Percentiles rank a stretch among this genome's conserved stretches.
Conservation (phyloP, 2,113 vertebrate species). For the Dicaeum eximium region DNA sequence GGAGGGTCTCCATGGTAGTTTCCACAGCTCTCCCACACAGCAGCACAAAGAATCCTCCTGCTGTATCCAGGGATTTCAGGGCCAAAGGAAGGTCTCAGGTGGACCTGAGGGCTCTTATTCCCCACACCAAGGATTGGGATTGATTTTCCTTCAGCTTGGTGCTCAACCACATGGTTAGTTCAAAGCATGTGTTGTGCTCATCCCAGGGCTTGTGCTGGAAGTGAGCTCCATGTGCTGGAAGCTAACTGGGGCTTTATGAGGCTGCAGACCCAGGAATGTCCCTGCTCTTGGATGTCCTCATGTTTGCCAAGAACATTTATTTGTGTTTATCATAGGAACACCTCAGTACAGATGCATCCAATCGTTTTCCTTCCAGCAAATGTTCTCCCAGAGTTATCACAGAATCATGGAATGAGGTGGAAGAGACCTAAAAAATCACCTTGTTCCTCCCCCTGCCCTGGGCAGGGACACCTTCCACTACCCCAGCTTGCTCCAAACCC, state of each 20-base stretch:
- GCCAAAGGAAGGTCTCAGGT: background rate
- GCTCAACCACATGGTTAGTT: background rate
- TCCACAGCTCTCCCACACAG: background rate
- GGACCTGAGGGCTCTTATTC: background rate
- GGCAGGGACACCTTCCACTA: background rate
- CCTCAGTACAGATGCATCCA: background rate
- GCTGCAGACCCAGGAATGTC: background rate
- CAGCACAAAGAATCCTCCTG: background rate
- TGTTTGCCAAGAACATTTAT: background rate
- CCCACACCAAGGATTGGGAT: background rate
- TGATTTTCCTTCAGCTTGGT: background rate
- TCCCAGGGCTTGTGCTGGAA: background rate
- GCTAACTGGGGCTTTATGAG: background rate
- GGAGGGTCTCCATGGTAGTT: background rate
- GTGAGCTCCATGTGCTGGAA: background rate
- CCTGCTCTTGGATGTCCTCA: background rate
- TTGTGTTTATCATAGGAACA: background rate
- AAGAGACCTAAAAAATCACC: background rate
- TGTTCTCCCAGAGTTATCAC: background rate
- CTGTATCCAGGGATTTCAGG: background rate
- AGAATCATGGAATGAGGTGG: background rate
- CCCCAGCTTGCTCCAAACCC: fast-evolving
- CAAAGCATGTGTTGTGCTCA: background rate
- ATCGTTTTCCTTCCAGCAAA: background rate
- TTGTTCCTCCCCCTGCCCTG: background rate